Evolutionary conservation across 2,888 invertebrate species (phyloP), one percentile per base, ranked within the genome.

Genomic region (Acleris sparsana): DNA sequence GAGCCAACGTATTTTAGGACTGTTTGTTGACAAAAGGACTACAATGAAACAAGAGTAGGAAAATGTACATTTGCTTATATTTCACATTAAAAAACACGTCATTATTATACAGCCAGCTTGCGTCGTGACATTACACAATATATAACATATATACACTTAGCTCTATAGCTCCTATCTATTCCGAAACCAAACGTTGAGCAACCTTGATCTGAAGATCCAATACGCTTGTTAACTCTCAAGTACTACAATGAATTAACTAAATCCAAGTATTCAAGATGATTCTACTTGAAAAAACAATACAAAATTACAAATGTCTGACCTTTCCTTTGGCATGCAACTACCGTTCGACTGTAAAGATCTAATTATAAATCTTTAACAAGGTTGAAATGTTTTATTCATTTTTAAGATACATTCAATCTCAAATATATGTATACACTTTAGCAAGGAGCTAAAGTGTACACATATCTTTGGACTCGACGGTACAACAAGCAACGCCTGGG

Each of bases 1-100:
- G 13, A 4, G 17, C 16, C 46, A 46, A 46, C 7, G n/a, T n/a
- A 46, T 17, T 46, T 46, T 6, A 44, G 44, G 13, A 17, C 46
- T 17, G 46, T 7, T n/a, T 46, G 5, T 46, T 17, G 16, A 46
- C 6, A 46, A 62, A 69, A 60, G 62, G 25, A 53, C 51, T 55
- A 59, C 53, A 89, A 89, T 88, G 85, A 90, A 89, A 89, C 89
- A 85, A 88, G 72, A 71, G 62, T 74, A 70, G 75, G 69, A 85
- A 87, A 90, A 89, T 86, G 82, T 89, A 87, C 86, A 89, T 88
- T 86, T 78, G 82, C 83, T 89, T 90, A 89, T 91, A 92, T 90
- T 92, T 89, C 83, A 89, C 87, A 89, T 89, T 89, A 85, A 87
- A 33, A 89, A 88, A 87, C 83, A 86, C 83, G 85, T 69, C 77